Conservation (phyloP, 2,888 invertebrate genomes). For the Xylophagus ater region DNA sequence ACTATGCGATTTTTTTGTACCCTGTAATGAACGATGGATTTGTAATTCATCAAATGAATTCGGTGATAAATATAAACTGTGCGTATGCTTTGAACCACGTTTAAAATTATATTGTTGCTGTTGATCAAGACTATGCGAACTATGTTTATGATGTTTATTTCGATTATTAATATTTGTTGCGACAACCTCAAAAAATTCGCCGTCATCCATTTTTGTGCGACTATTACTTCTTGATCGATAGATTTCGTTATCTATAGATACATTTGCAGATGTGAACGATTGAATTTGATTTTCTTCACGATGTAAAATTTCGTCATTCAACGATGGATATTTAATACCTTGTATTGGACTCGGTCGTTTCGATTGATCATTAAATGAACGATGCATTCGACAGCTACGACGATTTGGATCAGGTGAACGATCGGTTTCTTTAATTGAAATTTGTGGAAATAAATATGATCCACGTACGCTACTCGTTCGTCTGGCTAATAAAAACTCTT, state of each 20-base stretch:
- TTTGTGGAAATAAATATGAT: conserved; percentile 32
- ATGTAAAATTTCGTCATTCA: conserved; percentile 37
- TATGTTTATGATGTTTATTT: conserved; percentile 34
- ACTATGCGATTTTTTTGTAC: conserved; percentile 34
- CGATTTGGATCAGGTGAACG: conserved; percentile 37
- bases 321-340: conserved; percentile 35
- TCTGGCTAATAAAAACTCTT: conserved; percentile 19
- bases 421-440: conserved; percentile 27
- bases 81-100: conserved; percentile 35
- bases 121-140: conserved; percentile 37
- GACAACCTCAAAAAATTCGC: conserved; percentile 31
- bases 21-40: conserved; percentile 35
- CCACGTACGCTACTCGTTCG: conserved; percentile 38
- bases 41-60: conserved; percentile 37
- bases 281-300: conserved; percentile 24
- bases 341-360: conserved; percentile 30
- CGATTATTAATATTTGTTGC: conserved; percentile 19
- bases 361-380: conserved; percentile 36
- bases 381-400: conserved; percentile 37
- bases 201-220: conserved; percentile 35
- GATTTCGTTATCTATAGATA: conserved; percentile 35
- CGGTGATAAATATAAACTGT: conserved; percentile 37
- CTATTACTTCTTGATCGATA: conserved; percentile 35
- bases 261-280: conserved; percentile 30
- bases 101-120: conserved; percentile 34